Evolutionary conservation across 2,797 vertebrate species (phyloP), one percentile per base, ranked within the genome.

Genomic region (Lacerta bilineata): DNA sequence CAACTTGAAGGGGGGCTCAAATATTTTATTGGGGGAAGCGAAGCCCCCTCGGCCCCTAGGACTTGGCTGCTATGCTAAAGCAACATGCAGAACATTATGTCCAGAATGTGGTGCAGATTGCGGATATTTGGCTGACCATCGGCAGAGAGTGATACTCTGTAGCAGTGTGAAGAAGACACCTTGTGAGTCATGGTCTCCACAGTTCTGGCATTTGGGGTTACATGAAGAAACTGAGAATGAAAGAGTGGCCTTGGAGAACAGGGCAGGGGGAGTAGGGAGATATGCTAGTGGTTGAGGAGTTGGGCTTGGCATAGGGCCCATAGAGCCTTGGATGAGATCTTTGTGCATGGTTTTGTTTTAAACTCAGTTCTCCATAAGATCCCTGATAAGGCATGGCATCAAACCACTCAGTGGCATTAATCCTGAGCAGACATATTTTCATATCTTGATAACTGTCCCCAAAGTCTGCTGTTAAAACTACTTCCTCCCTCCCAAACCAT

Each of bases 401-500:
- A 80, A 80, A 50, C 68, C 33, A 85, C 9, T 50, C 29, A 41
- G 82, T 46, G 61, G 36, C 33, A 88, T 3, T 50, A 77, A 83
- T 90, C 61, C 78, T 75, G n/a, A 85, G 5, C n/a, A 83, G 78
- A 77, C 36, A 64, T 2, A 25, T 88, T 90, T 90, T 77, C 55
- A 84, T 46, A 68, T 46, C 29, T 59, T 78, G 39, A 29, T 89
- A 85, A 61, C 82, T 59, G 8, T 23, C 55, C 66, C 46, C 85
- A 61, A 29, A 87, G 85, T 79, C 25, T 61, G 36, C 41, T 36
- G 18, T n/a, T 86, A 61, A 69, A 72, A 82, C 39, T 29, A 71
- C 17, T 87, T 15, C 46, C 41, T 72, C 85, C 15, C 36, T 75
- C 50, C 13, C 36, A 46, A 84, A 33, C 66, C 18, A 33, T 75